Evolutionary conservation across 2,113 vertebrate genomes (phyloP).

Genomic region (Formicarius rufipectus): DNA sequence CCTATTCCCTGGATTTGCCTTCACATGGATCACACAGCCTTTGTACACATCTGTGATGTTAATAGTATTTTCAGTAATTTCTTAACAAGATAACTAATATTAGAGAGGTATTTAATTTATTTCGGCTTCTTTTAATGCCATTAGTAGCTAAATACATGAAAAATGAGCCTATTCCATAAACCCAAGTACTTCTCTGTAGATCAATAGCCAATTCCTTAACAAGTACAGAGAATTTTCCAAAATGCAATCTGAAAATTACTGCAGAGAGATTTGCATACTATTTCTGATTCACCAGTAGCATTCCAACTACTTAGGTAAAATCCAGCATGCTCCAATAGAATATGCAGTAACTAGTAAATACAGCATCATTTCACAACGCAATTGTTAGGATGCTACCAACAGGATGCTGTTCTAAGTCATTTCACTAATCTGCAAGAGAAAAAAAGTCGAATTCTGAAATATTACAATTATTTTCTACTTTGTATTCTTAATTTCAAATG

Average conservation of each 20-base stretch:
- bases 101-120: neutral
- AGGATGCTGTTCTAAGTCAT: neutral
- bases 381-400: neutral
- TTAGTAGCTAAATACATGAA: neutral
- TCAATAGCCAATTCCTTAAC: neutral
- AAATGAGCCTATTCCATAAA: neutral
- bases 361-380: neutral
- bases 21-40: neutral
- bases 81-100: neutral
- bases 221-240: neutral
- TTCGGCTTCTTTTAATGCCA: conserved; percentile 7
- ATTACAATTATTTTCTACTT: neutral
- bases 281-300: neutral
- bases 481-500: neutral
- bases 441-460: neutral
- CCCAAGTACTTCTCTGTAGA: neutral
- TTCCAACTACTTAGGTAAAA: neutral
- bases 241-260: conserved; percentile 2
- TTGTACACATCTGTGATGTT: neutral
- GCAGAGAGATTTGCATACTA: neutral
- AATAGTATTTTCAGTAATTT: neutral
- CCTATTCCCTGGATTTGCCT: neutral
- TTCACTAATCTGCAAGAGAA: neutral
- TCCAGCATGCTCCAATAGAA: neutral
- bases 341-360: neutral